Percentiles rank a stretch among this genome's conserved stretches.
These are phyloP conservation scores for Macaria liturata DNA, from an alignment of 2,888 invertebrate species.

Conservation along the genomic window DNA sequence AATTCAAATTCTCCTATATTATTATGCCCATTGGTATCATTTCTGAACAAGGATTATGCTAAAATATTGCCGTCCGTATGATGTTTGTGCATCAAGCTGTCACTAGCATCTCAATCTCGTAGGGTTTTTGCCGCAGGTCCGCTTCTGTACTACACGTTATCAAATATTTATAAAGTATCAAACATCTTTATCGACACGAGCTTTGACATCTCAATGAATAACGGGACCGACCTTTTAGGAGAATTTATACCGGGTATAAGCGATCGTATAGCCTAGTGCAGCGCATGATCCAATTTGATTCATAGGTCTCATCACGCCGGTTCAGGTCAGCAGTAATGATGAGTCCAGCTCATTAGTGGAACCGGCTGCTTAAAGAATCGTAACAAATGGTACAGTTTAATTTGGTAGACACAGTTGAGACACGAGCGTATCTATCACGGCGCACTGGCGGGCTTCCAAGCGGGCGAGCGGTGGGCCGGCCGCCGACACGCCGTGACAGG, in stretches of 20 bases:
- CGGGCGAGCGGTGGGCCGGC: conserved; percentile 78
- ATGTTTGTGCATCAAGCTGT: conserved; percentile 80
- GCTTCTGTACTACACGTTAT: conserved; percentile 61
- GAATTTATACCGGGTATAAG: conserved; percentile 40
- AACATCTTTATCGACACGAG: conserved; percentile 80
- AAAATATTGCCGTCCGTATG: conserved; percentile 77
- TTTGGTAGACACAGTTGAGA: conserved; percentile 80
- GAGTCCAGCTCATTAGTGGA: conserved; percentile 66
- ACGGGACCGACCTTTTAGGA: conserved; percentile 57
- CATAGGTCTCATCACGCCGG: conserved; percentile 30
- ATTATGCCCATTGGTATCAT: conserved; percentile 76
- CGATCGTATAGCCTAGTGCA: neutral
- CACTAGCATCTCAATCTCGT: conserved; percentile 79
- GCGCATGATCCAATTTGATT: conserved; percentile 20
- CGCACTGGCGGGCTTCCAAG: conserved; percentile 76
- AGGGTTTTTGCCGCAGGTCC: conserved; percentile 72
- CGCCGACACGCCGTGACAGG: conserved; percentile 76
- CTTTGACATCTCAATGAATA: conserved; percentile 65
- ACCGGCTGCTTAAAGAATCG: conserved; percentile 71
- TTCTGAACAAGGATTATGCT: conserved; percentile 78
- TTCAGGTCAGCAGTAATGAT: conserved; percentile 44
- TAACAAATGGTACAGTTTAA: conserved; percentile 81
- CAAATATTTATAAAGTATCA: conserved; percentile 75
- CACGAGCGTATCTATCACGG: conserved; percentile 75
- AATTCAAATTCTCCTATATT: conserved; percentile 76